These are phyloP conservation scores for Brachyptera putata DNA, from an alignment of 2,888 invertebrate genomes.

Conservation along the genomic window DNA sequence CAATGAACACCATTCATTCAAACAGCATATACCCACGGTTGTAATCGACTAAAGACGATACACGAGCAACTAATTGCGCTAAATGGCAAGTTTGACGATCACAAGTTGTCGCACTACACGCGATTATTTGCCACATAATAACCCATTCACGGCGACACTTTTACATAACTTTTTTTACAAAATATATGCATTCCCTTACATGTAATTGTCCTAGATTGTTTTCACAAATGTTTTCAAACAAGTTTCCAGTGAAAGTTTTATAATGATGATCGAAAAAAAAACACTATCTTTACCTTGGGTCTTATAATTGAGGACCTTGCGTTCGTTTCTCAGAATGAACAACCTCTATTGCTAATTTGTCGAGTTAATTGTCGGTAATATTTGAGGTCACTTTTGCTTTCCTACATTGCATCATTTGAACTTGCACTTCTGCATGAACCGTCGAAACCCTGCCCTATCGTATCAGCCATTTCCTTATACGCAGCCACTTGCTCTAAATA, in stretches of 20 bases:
- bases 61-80: too few relatives aligned
- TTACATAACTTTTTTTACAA: conserved; percentile 21
- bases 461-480: background rate
- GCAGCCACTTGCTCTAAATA: background rate
- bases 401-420: conserved; percentile 18
- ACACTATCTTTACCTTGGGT: conserved; percentile 18
- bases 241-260: conserved; percentile 20
- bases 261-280: conserved; percentile 15
- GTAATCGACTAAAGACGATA: too few relatives aligned
- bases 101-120: too few relatives aligned
- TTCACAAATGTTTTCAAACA: conserved; percentile 19
- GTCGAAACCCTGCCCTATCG: conserved; percentile 1
- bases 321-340: conserved; percentile 16
- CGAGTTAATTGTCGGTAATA: conserved; percentile 15
- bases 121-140: too few relatives aligned
- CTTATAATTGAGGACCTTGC: conserved; percentile 20
- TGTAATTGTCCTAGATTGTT: conserved; percentile 19
- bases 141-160: background rate
- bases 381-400: conserved; percentile 21
- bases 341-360: conserved; percentile 16
- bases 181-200: conserved; percentile 21
- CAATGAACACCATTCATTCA: too few relatives aligned
- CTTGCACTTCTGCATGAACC: conserved; percentile 8
- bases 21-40: too few relatives aligned
- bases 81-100: too few relatives aligned